Percentiles rank a stretch among this genome's conserved stretches.
Evolutionary conservation across 2,888 invertebrate species (phyloP).

Genomic region (Lasius fuliginosus): DNA sequence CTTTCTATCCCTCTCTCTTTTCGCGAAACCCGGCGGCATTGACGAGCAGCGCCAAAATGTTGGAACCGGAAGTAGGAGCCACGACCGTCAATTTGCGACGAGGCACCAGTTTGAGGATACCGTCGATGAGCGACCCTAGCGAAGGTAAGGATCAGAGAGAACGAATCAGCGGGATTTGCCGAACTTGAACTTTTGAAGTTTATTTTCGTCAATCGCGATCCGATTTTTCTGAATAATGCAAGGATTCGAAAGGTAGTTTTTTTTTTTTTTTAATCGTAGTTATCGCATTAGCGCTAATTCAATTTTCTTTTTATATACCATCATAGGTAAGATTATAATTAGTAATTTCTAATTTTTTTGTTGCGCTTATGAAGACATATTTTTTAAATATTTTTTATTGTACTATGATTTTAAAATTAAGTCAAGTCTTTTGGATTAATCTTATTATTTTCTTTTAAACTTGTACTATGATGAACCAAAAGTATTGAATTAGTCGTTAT

Average conservation of each 20-base stretch:
- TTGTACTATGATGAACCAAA: background rate
- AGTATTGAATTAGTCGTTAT: background rate
- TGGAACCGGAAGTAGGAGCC: conserved; percentile 53
- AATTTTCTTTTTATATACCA: background rate
- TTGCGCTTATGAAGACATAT: background rate
- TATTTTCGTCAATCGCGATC: background rate
- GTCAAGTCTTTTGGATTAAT: background rate
- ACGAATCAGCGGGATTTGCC: background rate
- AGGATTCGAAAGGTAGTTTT: background rate
- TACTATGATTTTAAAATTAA: background rate
- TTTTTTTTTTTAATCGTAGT: background rate
- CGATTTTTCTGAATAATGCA: background rate
- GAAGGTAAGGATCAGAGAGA: conserved; percentile 64
- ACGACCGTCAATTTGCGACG: conserved; percentile 59
- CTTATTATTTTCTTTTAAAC: background rate
- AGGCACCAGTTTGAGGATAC: conserved; percentile 67
- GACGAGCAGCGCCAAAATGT: conserved; percentile 18
- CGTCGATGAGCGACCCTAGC: conserved; percentile 49
- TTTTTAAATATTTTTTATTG: background rate
- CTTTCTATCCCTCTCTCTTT: conserved; percentile 11
- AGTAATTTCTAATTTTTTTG: background rate
- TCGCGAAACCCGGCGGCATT: background rate
- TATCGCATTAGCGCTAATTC: background rate
- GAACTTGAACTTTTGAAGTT: background rate
- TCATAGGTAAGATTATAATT: background rate